Conservation (phyloP, 1,140 invertebrate species). For the Drosophila ohnishii region DNA sequence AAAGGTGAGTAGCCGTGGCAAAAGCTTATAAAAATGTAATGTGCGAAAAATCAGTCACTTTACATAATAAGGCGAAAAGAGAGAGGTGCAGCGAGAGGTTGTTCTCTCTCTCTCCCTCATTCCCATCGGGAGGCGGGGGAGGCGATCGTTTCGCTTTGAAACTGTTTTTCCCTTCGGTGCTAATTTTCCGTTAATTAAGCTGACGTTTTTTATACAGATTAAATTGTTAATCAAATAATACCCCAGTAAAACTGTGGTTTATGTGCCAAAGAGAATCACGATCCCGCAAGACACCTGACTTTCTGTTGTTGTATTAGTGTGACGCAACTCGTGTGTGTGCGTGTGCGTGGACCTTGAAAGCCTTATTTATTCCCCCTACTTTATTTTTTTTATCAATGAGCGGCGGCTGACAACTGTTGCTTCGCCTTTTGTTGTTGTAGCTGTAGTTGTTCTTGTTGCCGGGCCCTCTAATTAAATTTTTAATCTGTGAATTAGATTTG, state of each 20-base stretch:
- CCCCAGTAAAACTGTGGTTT: not conserved
- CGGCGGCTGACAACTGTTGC: slow-evolving; percentile 57
- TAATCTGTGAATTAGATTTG: slow-evolving; percentile 67
- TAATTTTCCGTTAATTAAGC: slow-evolving; percentile 16
- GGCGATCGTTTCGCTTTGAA: slow-evolving; percentile 14
- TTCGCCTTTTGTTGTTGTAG: slow-evolving; percentile 17
- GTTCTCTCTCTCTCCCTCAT: slow-evolving; percentile 3
- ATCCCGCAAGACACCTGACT: slow-evolving; percentile 65
- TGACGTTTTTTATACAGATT: too few relatives aligned
- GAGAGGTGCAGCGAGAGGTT: slow-evolving; percentile 34
- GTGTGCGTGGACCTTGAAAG: slow-evolving; percentile 62
- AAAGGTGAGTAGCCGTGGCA: slow-evolving; percentile 59
- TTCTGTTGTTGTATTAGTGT: slow-evolving; percentile 44
- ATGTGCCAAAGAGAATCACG: slow-evolving; percentile 16
- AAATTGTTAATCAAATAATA: not conserved
- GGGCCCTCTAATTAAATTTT: slow-evolving; percentile 68
- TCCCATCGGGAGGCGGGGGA: slow-evolving; percentile 3
- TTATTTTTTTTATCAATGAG: slow-evolving; percentile 62
- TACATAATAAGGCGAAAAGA: slow-evolving; percentile 77
- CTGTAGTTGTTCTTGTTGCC: slow-evolving; percentile 22
- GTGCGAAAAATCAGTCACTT: slow-evolving; percentile 47
- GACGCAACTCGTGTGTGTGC: slow-evolving; percentile 46
- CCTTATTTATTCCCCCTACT: slow-evolving; percentile 27
- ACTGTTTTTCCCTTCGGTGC: not conserved
- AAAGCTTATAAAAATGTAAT: slow-evolving; percentile 18